phyloP scores from a whole-genome alignment of 2,888 invertebrate genomes.

The Tipula helvola region DNA sequence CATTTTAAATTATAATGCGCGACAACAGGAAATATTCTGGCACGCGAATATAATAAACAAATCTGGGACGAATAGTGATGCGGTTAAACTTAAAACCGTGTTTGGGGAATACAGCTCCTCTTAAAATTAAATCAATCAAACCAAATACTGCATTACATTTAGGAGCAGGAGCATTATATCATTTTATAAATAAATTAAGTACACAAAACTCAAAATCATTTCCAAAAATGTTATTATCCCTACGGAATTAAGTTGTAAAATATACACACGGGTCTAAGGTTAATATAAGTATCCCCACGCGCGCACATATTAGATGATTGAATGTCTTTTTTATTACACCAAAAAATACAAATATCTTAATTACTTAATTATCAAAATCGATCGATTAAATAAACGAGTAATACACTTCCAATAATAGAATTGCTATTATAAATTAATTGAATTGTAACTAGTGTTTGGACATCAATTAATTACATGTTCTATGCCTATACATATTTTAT shows the following conservation, averaged over 20 bases:
- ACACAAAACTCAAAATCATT: too few relatives aligned
- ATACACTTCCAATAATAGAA: background rate
- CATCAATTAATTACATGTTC: background rate
- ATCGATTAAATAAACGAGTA: background rate
- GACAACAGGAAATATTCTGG: background rate
- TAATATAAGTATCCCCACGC: background rate
- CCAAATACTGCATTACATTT: too few relatives aligned
- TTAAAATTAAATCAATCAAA: too few relatives aligned
- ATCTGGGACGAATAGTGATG: background rate
- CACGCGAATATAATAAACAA: background rate
- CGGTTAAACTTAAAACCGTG: too few relatives aligned
- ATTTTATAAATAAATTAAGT: too few relatives aligned
- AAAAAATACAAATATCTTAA: background rate
- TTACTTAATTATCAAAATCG: background rate
- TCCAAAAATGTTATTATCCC: too few relatives aligned
- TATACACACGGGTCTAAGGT: too few relatives aligned
- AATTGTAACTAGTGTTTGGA: background rate
- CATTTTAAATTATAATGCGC: background rate
- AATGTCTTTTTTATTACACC: background rate
- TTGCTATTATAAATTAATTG: background rate
- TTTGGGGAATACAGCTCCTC: too few relatives aligned
- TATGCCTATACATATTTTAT: background rate
- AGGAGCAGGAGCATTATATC: too few relatives aligned
- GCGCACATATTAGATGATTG: background rate
- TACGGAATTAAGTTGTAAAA: too few relatives aligned